Conservation (phyloP, 1,140 invertebrate species). For the Leptinotarsa texana region DNA sequence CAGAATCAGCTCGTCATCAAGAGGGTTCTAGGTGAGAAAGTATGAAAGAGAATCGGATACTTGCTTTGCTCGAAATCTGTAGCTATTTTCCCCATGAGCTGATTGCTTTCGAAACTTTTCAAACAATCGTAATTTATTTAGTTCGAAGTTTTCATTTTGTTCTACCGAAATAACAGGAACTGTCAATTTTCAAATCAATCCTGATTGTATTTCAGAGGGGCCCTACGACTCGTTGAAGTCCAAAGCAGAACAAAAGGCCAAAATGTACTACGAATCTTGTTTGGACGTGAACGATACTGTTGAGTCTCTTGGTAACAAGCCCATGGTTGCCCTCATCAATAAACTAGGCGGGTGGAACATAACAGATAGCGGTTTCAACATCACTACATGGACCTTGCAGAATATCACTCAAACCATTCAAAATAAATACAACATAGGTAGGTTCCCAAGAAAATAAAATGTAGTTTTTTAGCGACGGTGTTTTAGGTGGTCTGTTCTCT, state of each 20-base stretch:
- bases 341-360: slow-evolving; percentile 74
- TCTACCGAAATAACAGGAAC: too few relatives aligned
- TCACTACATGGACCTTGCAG: slow-evolving; percentile 76
- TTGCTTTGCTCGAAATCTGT: not conserved
- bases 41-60: not conserved
- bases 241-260: slow-evolving; percentile 85
- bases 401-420: slow-evolving; percentile 77
- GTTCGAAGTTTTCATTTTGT: too few relatives aligned
- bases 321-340: slow-evolving; percentile 76
- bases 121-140: too few relatives aligned
- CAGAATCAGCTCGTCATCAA: slow-evolving; percentile 92
- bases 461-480: not conserved
- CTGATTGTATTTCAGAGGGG: slow-evolving; percentile 58
- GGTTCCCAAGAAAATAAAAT: not conserved
- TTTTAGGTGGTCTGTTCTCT: slow-evolving; percentile 73
- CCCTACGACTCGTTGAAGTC: slow-evolving; percentile 67
- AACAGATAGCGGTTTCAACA: slow-evolving; percentile 61
- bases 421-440: slow-evolving; percentile 84
- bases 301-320: slow-evolving; percentile 78
- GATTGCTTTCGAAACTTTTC: too few relatives aligned
- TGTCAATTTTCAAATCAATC: too few relatives aligned
- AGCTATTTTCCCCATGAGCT: too few relatives aligned
- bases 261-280: slow-evolving; percentile 90
- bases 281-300: slow-evolving; percentile 91
- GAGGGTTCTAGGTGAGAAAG: slow-evolving; percentile 74